Conservation (phyloP, 1,140 invertebrate species). For the Lutraria rhynchaena region DNA sequence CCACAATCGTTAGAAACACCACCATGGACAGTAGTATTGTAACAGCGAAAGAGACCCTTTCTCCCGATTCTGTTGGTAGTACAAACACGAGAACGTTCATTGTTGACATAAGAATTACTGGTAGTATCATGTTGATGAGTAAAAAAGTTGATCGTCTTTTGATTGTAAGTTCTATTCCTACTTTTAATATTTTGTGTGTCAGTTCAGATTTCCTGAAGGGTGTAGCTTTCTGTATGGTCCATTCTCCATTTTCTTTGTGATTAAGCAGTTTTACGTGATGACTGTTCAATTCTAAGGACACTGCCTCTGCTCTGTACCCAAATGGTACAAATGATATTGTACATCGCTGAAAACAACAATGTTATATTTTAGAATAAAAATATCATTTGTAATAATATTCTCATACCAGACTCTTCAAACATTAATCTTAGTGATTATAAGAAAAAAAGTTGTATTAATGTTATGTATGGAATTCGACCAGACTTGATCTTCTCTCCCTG, state of each 20-base stretch:
- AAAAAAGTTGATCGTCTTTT: slow-evolving; percentile 76
- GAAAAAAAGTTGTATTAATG: no score
- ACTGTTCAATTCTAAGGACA: neutral
- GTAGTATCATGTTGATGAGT: slow-evolving; percentile 84
- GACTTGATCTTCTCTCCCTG: no score
- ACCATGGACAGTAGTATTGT: slow-evolving; percentile 85
- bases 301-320: neutral
- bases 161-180: neutral
- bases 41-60: slow-evolving; percentile 85
- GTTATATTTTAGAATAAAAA: neutral
- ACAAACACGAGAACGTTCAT: slow-evolving; percentile 85
- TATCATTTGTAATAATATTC: no score
- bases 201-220: neutral
- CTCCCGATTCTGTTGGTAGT: slow-evolving; percentile 84
- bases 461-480: no score
- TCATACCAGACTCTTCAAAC: no score
- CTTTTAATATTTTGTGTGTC: neutral
- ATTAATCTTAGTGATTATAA: no score
- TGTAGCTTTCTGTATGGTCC: slow-evolving; percentile 8
- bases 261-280: neutral
- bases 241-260: slow-evolving; percentile 29
- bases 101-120: slow-evolving; percentile 84
- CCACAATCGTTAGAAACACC: slow-evolving; percentile 85
- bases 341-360: slow-evolving; percentile 24
- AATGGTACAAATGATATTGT: slow-evolving; percentile 12